These are phyloP conservation scores for Plodia interpunctella DNA, from an alignment of 1,140 invertebrate species.

Conservation along the genomic window DNA sequence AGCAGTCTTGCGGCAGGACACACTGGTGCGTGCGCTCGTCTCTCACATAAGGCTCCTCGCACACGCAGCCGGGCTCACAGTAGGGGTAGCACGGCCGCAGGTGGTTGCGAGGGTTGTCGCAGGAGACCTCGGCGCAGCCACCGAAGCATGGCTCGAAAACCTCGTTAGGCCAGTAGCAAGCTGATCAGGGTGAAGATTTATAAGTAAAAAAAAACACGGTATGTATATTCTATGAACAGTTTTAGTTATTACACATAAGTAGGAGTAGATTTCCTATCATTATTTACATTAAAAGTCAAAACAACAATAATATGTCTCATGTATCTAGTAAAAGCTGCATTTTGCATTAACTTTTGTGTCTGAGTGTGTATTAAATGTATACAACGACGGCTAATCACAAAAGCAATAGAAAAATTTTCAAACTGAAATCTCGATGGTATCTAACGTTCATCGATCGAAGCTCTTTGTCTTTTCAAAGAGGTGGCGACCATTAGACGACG, in stretches of 20 bases:
- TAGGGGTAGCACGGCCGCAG: conserved; percentile 66
- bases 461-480: conserved; percentile 5
- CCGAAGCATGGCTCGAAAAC: conserved; percentile 65
- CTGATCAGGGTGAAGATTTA: conserved; percentile 28
- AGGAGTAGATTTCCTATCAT: too few species aligned
- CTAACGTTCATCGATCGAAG: neutral
- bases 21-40: conserved; percentile 68
- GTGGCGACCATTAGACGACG: conserved; percentile 15
- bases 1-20: conserved; percentile 62
- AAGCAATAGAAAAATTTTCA: neutral
- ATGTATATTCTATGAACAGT: neutral
- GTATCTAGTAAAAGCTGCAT: too few species aligned
- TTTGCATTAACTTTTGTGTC: too few species aligned
- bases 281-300: too few species aligned
- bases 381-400: too few species aligned
- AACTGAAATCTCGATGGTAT: neutral
- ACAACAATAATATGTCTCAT: too few species aligned
- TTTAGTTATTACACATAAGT: neutral
- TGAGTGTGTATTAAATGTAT: too few species aligned
- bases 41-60: conserved; percentile 61
- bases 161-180: conserved; percentile 65
- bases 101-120: conserved; percentile 66
- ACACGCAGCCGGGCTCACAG: conserved; percentile 66
- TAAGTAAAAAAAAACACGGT: too few species aligned
- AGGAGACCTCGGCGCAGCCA: conserved; percentile 63